Evolutionary conservation across 2,113 vertebrate genomes (phyloP), one percentile per base, ranked within the genome.

Genomic region (Scolopax mira): DNA sequence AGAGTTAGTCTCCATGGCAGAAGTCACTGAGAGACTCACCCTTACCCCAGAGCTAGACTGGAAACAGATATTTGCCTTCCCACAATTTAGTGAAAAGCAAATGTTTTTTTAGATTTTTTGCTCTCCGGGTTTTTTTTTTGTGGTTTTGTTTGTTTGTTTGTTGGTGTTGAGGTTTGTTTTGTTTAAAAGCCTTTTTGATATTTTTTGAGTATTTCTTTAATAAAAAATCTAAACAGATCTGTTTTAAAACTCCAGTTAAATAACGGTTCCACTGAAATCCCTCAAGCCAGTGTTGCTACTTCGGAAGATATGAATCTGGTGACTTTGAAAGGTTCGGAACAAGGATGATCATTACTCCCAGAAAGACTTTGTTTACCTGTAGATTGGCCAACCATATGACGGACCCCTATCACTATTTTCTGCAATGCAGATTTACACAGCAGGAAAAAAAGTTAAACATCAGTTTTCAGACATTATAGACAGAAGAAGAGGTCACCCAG

Each of bases 31-130:
- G 6, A 86, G 8, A 58, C 19, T 82, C 51, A 79, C 2, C 18
- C 14, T 71, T 57, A n/a, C 3, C 9, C 13, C n/a, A 65, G 28
- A 78, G 3, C 8, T 31, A 15, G 11, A 18, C 35, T 73, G 41
- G 30, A 78, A 90, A 49, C 5, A 65, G 27, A 39, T 8, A 67
- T 49, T 66, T 58, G 6, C 6, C 25, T 60, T 67, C 18, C 28
- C 2, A 3, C 0, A 1, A n/a, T 31, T 14, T 4, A 49, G 10
- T 31, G 6, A 80, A 62, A 78, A 66, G 6, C 61, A 64, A 65
- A 57, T 10, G 5, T 1, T 3, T 24, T 88, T 67, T 31, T n/a
- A 75, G 30, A 51, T 5, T 83, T 66, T 57, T 8, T 79, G 14
- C 3, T 57, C 11, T 35, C 24, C 5, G 14, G 25, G 25, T 13